Base-by-base conservation (phyloP, 2,888 invertebrate genomes). In the Eupithecia centaureata region DNA sequence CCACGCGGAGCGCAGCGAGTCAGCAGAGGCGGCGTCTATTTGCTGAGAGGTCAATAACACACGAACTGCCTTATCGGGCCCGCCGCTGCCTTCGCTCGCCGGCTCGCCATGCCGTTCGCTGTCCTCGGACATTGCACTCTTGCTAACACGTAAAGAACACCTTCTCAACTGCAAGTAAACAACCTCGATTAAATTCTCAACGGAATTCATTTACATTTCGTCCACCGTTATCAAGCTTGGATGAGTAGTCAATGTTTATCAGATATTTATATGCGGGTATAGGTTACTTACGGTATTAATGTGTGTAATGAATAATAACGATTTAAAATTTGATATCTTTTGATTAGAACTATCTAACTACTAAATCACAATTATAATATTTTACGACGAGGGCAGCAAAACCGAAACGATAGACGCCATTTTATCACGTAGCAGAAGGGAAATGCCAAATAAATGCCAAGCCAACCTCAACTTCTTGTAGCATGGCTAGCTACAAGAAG, bases 1-100 rank as follows among this genome's bases (percentile, higher is more conserved):
- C 96, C 96, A 96, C 83, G 95, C 95, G 87, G 94, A 93, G 80
- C 94, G 94, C 86, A 96, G 94, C 81, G 96, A 95, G 78, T 95
- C 95, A 82, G 94, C 93, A 77, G 94, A 94, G 77, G 95, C 92
- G 81, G 92, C 92, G 82, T 95, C 94, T 84, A 95, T 89, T 83
- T 96, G 96, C 79, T 94, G 94, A 73, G 95, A 94, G 80, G 94
- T 94, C 86, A 96, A 91, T 81, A 94, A 91, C 85, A 95, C 94
- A 77, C 95, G 94, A 78, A 94, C 92, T 80, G 85, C 79, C 82
- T 77, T 94, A 90, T 79, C 92, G 92, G 75, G 94, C 91, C 88
- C 94, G 93, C 87, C 90, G 89, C 87, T 90, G 89, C 77, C 86
- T 78, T 90, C 91, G 82, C 83, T 86, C 86, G 87, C 87, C 84